Conservation (phyloP, 2,888 invertebrate genomes). For the Hypsopygia costalis region DNA sequence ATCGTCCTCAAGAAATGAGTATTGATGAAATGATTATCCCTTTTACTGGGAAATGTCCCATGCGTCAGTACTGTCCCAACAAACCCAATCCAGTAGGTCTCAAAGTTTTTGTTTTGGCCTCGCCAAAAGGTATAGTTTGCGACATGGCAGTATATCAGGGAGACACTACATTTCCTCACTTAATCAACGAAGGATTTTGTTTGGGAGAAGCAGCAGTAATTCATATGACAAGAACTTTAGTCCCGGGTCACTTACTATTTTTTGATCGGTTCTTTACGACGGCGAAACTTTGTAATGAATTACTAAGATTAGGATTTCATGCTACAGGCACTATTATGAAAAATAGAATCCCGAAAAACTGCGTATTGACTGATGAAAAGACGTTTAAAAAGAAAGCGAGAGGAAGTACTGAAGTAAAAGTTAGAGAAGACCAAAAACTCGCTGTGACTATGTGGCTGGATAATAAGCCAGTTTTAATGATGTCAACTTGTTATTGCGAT, state of each 20-base stretch:
- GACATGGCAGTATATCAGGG: conserved; percentile 7
- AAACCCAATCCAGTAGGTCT: conserved; percentile 19
- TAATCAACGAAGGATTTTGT: neutral
- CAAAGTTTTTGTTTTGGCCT: conserved; percentile 15
- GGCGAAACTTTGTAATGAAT: conserved; percentile 3
- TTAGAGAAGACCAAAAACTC: conserved; percentile 6
- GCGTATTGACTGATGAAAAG: conserved; percentile 7
- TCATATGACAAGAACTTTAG: neutral
- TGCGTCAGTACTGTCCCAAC: conserved; percentile 14
- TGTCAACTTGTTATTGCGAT: conserved; percentile 2
- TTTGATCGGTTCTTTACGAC: conserved; percentile 3
- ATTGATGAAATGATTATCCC: conserved; percentile 21
- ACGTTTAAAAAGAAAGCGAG: conserved; percentile 8
- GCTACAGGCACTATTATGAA: conserved; percentile 4
- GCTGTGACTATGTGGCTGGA: conserved; percentile 13
- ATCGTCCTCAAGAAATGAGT: neutral
- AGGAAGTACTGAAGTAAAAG: conserved; percentile 4
- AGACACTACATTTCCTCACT: neutral
- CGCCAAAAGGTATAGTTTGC: neutral
- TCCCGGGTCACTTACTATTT: neutral
- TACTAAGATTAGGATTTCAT: conserved; percentile 4
- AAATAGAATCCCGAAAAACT: conserved; percentile 9
- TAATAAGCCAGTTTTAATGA: conserved; percentile 12
- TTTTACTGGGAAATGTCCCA: conserved; percentile 11
- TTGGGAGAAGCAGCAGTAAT: conserved; percentile 4